These are phyloP conservation scores for Hippocampus kuda DNA, from an alignment of 2,797 vertebrate species.

Conservation along the genomic window DNA sequence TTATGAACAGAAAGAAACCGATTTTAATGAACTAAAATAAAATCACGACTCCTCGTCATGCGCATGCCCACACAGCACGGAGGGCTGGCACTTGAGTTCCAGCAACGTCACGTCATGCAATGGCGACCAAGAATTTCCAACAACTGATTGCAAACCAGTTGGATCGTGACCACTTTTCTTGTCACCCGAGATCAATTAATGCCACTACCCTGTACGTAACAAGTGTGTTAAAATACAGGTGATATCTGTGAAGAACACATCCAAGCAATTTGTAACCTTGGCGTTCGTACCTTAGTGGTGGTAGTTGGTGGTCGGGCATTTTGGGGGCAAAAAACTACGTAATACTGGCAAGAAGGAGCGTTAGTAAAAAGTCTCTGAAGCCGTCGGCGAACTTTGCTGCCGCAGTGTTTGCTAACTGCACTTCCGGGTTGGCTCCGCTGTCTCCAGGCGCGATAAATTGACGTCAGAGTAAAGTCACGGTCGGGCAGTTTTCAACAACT, in stretches of 20 bases:
- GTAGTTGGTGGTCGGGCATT: conserved; percentile 37
- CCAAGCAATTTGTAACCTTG: not conserved
- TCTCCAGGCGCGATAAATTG: conserved; percentile 38
- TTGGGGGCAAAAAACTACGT: not conserved
- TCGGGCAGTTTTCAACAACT: not conserved
- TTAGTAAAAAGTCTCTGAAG: not conserved
- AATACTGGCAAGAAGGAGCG: not conserved
- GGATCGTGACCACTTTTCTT: not conserved
- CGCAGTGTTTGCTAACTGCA: conserved; percentile 4
- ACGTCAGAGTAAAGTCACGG: conserved; percentile 21
- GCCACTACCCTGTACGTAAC: not conserved
- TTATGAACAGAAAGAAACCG: not conserved
- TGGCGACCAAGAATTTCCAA: not conserved
- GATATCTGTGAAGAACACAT: not conserved
- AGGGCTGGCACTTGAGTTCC: not conserved
- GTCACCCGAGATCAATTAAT: not conserved
- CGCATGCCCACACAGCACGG: not conserved
- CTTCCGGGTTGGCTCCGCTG: conserved; percentile 34
- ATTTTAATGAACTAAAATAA: not conserved
- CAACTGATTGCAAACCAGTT: not conserved
- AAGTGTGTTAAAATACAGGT: not conserved
- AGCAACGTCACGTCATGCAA: not conserved
- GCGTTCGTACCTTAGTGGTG: conserved; percentile 35
- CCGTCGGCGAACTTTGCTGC: conserved; percentile 6
- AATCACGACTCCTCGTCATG: not conserved